Evolutionary conservation across 2,888 invertebrate genomes (phyloP).

Genomic region (Calameuta idolon): DNA sequence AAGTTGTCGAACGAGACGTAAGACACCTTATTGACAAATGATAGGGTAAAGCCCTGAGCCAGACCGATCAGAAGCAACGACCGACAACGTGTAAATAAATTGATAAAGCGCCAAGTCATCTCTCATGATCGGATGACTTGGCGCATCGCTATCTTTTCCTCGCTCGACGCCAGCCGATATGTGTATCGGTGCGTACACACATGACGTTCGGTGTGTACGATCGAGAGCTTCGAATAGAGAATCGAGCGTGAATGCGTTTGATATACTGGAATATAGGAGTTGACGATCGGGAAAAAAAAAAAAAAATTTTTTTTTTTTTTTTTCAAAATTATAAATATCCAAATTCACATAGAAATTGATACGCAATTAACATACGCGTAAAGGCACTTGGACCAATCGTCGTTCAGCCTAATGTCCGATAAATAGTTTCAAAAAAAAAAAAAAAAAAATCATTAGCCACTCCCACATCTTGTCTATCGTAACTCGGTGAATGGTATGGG

Average conservation of each 20-base stretch:
- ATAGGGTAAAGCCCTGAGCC: conserved; percentile 24
- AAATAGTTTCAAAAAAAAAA: conserved; percentile 25
- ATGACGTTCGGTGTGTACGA: not conserved
- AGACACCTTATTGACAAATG: conserved; percentile 38
- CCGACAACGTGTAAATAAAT: conserved; percentile 37
- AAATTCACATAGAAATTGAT: not conserved
- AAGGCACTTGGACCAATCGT: not conserved
- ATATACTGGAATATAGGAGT: not conserved
- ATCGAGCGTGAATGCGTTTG: not conserved
- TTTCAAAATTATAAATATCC: not conserved
- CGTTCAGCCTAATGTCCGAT: conserved; percentile 24
- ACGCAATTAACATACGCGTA: not conserved
- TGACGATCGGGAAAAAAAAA: too few relatives aligned
- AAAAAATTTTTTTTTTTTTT: too few relatives aligned
- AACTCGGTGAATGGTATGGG: not conserved
- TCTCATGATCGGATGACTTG: conserved; percentile 37
- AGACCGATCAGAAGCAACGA: conserved; percentile 28
- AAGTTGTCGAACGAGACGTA: conserved; percentile 28
- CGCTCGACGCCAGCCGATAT: conserved; percentile 20
- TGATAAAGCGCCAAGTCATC: conserved; percentile 45
- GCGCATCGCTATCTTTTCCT: conserved; percentile 26
- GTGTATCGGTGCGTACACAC: not conserved
- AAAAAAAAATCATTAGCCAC: conserved; percentile 33
- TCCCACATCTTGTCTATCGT: conserved; percentile 42
- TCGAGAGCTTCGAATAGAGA: not conserved